Evolutionary conservation across 2,888 invertebrate species (phyloP), one percentile per base, ranked within the genome.

Genomic region (Imbricaverruca yamaguchii): DNA sequence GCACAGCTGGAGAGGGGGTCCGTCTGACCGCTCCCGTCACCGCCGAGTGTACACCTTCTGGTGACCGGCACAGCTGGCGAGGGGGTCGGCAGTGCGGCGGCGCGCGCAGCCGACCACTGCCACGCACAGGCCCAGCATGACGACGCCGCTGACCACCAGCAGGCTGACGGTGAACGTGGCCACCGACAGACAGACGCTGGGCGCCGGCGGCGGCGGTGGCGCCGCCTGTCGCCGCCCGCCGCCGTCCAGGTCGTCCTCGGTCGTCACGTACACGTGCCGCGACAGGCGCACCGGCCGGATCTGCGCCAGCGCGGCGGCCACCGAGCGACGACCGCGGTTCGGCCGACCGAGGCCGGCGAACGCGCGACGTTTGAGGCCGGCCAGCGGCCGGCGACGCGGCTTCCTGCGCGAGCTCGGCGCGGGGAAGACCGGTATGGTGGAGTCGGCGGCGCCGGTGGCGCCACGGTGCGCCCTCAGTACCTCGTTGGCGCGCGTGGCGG

Each of bases 161-260:
- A 25, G 85, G 85, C 81, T 84, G 85, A n/a, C 81, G 79, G 69
- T 82, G 55, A 61, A 80, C 65, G 80, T 53, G 65, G 23, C 74
- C 53, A 74, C 59, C 63, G 23, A 55, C 18, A 63, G 80, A 15
- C 80, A 56, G 53, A 82, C 77, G n/a, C 80, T 11, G 82, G 80
- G n/a, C 57, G 25, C 78, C 82, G 82, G 23, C 80, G 55, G 18
- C 83, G 69, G 61, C 80, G 53, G 18, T 83, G 74, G 61, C 80
- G 11, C 53, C 18, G 18, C 74, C 53, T 11, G 39, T 18, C 18
- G 63, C 13, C 84, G 81, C 53, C 84, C 80, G 3, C 84, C 83
- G 79, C 84, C 84, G 11, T 84, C 83, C 57, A 82, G 80, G 81
- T 85, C 83, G 53, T 74, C 74, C 74, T 74, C 53, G 15, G 74